A percentile compares a stretch with the other conserved stretches of the same genome.
phyloP scores from a whole-genome alignment of 1,140 invertebrate genomes.

The Caenorhabditis briggsae region DNA sequence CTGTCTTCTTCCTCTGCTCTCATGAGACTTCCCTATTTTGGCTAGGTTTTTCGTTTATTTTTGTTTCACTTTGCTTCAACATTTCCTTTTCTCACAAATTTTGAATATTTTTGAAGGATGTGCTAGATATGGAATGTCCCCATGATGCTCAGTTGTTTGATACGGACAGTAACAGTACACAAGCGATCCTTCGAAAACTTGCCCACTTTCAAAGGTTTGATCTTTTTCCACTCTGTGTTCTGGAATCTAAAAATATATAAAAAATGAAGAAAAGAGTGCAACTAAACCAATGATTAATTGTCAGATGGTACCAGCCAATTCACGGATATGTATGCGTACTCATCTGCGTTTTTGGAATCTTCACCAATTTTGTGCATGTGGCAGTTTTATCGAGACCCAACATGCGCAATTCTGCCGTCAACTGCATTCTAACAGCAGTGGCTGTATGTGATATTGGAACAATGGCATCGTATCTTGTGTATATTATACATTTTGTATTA shows the following conservation, averaged over 20 bases:
- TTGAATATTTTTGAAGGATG: conserved; percentile 40
- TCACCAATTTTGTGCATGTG: conserved; percentile 75
- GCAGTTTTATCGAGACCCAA: conserved; percentile 70
- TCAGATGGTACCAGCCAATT: conserved; percentile 62
- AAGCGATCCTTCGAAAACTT: conserved; percentile 49
- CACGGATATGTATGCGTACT: conserved; percentile 62
- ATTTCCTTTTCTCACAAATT: not conserved
- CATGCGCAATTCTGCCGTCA: conserved; percentile 73
- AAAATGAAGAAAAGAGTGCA: not conserved
- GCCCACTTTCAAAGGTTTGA: conserved; percentile 57
- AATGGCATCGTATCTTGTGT: conserved; percentile 74
- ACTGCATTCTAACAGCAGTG: conserved; percentile 72
- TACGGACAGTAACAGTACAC: conserved; percentile 44
- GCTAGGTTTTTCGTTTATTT: not conserved
- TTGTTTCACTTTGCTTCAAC: conserved; percentile 23
- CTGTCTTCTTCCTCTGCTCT: not conserved
- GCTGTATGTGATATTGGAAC: conserved; percentile 77
- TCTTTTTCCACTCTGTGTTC: not conserved
- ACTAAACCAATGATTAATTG: conserved; percentile 54
- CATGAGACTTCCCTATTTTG: conserved; percentile 6
- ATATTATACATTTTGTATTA: conserved; percentile 76
- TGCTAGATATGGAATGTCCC: conserved; percentile 62
- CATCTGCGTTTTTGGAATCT: conserved; percentile 73
- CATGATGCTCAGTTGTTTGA: conserved; percentile 62
- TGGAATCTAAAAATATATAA: too few species aligned